These are phyloP conservation scores for Ctenochaetus hawaiiensis DNA, from an alignment of 2,797 vertebrate species.

Conservation along the genomic window DNA sequence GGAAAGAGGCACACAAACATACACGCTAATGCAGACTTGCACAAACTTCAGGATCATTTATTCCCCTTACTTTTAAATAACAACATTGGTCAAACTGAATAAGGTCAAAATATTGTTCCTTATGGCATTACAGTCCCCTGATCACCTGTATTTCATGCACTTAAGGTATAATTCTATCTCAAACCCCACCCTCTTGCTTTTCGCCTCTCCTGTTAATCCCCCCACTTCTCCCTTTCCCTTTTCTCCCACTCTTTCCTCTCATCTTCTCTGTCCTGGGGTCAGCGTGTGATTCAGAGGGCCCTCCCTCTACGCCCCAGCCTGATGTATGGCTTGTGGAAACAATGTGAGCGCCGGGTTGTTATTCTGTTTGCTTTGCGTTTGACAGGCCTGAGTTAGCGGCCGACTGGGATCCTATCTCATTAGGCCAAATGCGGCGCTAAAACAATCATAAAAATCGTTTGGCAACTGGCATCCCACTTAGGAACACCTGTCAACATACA, in stretches of 20 bases:
- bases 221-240: background rate
- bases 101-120: background rate
- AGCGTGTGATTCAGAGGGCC: constrained; percentile 35
- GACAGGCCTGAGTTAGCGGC: constrained; percentile 94
- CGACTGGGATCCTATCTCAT: constrained; percentile 97
- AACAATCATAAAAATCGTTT: constrained; percentile 98
- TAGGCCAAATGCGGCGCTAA: constrained; percentile 94
- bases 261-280: constrained; percentile 48
- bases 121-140: background rate
- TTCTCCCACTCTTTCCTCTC: constrained; percentile 35
- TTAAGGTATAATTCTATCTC: background rate
- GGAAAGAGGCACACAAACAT: background rate
- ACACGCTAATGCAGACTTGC: background rate
- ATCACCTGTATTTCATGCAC: background rate
- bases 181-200: background rate
- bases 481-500: constrained; percentile 92
- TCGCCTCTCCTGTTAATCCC: too few species aligned
- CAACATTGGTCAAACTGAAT: background rate
- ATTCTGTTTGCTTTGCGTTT: constrained; percentile 89
- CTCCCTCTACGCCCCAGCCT: constrained; percentile 42
- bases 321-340: constrained; percentile 79
- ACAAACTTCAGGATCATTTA: background rate
- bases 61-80: background rate
- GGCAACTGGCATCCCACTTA: constrained; percentile 92
- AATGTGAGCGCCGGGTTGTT: constrained; percentile 70